Evolutionary conservation across 2,888 invertebrate species (phyloP).

Genomic region (Leptopterna dolabrata): DNA sequence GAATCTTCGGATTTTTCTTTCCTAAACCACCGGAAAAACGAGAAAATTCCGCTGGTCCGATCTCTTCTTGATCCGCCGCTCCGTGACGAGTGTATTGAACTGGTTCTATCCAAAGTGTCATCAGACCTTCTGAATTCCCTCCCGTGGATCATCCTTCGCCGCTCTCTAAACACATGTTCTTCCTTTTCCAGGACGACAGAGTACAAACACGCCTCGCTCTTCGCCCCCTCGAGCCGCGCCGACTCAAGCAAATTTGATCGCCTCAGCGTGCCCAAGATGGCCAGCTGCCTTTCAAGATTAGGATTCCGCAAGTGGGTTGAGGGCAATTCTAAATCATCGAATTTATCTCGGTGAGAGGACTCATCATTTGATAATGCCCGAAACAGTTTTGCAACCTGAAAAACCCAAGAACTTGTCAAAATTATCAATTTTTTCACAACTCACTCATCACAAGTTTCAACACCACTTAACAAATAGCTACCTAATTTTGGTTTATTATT

Average conservation of each 20-base stretch:
- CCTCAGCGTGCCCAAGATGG: slow-evolving; percentile 42
- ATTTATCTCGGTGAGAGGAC: background rate
- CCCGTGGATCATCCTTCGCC: slow-evolving; percentile 39
- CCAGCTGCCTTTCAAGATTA: slow-evolving; percentile 44
- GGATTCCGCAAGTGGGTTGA: slow-evolving; percentile 31
- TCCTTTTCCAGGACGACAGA: slow-evolving; percentile 41
- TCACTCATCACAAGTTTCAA: background rate
- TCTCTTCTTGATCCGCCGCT: slow-evolving; percentile 58
- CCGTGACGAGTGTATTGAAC: slow-evolving; percentile 50
- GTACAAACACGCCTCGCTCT: slow-evolving; percentile 48
- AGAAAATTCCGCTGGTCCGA: slow-evolving; percentile 69
- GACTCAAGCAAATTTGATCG: background rate
- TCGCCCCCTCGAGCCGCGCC: slow-evolving; percentile 36
- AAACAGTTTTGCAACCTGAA: slow-evolving; percentile 20
- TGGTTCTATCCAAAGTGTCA: slow-evolving; percentile 35
- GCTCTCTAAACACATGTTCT: slow-evolving; percentile 41
- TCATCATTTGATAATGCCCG: slow-evolving; percentile 39
- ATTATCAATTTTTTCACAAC: background rate
- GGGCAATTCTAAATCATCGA: slow-evolving; percentile 21
- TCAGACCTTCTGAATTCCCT: slow-evolving; percentile 49
- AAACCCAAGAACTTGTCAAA: background rate
- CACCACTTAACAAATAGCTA: background rate
- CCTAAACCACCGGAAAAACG: slow-evolving; percentile 80
- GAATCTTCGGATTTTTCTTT: slow-evolving; percentile 67
- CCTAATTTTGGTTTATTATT: too few species aligned